phyloP scores from a whole-genome alignment of 92 coral and sea anemone species.

The Umimayanthus kanabou region DNA sequence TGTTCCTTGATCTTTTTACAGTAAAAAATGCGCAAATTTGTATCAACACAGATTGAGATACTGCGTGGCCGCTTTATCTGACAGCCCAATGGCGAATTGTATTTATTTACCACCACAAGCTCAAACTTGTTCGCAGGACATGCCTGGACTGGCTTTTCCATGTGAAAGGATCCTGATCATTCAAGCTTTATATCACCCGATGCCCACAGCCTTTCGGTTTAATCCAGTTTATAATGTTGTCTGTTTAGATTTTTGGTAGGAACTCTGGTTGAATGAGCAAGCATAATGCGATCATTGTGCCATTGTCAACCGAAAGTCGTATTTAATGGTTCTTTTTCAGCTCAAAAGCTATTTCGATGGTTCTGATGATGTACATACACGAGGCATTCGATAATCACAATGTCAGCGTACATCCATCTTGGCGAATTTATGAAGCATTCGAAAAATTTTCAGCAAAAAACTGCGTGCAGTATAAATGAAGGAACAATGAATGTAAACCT shows the following conservation, averaged over 20 bases:
- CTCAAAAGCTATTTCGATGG: slow-evolving; percentile 5
- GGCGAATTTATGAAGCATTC: slow-evolving; percentile 2
- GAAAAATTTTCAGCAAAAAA: slow-evolving; percentile 15
- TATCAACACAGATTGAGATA: too few species aligned
- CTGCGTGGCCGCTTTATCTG: not conserved
- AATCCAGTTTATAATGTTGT: slow-evolving; percentile 24
- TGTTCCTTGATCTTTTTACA: not conserved
- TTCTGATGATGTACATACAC: slow-evolving; percentile 12
- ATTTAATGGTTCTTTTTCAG: not conserved
- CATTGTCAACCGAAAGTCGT: not conserved
- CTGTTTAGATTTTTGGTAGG: slow-evolving; percentile 25
- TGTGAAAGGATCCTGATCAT: slow-evolving; percentile 16
- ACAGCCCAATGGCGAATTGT: not conserved
- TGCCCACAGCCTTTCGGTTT: slow-evolving; percentile 6
- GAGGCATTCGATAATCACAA: slow-evolving; percentile 7
- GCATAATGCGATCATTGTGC: slow-evolving; percentile 15
- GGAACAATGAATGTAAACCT: too few species aligned
- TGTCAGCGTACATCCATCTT: not conserved
- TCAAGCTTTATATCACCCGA: slow-evolving; percentile 27
- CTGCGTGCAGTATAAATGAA: not conserved
- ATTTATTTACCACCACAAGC: not conserved
- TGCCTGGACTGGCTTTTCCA: slow-evolving; percentile 32
- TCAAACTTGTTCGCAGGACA: slow-evolving; percentile 13
- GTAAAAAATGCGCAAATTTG: not conserved
- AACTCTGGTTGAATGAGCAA: slow-evolving; percentile 31